Evolutionary conservation across 2,888 invertebrate species (phyloP).

Genomic region (Pachliopta kotzebuea): DNA sequence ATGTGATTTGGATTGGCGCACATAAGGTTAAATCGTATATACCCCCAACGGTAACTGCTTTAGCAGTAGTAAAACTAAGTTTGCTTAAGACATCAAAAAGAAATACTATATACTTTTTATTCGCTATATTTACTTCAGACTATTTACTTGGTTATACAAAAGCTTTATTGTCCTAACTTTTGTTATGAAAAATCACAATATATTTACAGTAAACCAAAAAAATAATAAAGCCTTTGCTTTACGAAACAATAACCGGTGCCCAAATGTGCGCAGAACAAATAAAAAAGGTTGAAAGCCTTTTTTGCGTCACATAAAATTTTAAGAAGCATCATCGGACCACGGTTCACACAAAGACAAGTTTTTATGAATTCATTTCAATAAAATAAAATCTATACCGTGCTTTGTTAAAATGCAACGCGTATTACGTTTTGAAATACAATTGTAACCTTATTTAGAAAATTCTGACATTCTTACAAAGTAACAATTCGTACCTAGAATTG

Average conservation of each 20-base stretch:
- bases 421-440: conserved; percentile 53
- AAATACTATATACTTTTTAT: too few species aligned
- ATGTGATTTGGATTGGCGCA: too few species aligned
- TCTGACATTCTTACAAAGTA: conserved; percentile 26
- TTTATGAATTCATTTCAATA: conserved; percentile 39
- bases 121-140: too few species aligned
- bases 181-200: not conserved
- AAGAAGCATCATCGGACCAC: conserved; percentile 39
- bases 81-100: too few species aligned
- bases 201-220: conserved; percentile 4
- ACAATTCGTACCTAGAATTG: conserved; percentile 13
- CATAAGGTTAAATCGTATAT: too few species aligned
- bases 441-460: conserved; percentile 32
- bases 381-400: conserved; percentile 26
- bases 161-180: not conserved
- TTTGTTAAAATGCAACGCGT: conserved; percentile 47
- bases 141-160: too few species aligned
- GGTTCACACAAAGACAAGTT: conserved; percentile 39
- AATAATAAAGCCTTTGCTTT: conserved; percentile 10
- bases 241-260: conserved; percentile 14
- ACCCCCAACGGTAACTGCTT: too few species aligned
- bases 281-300: conserved; percentile 24
- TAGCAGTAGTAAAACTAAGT: too few species aligned
- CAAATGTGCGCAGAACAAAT: conserved; percentile 25
- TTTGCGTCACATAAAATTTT: conserved; percentile 31